A percentile compares a stretch with the other conserved stretches of the same genome.
These are phyloP conservation scores for Hemicentrotus pulcherrimus DNA, from an alignment of 35 echinoderm and acorn worm genomes.

Conservation along the genomic window DNA sequence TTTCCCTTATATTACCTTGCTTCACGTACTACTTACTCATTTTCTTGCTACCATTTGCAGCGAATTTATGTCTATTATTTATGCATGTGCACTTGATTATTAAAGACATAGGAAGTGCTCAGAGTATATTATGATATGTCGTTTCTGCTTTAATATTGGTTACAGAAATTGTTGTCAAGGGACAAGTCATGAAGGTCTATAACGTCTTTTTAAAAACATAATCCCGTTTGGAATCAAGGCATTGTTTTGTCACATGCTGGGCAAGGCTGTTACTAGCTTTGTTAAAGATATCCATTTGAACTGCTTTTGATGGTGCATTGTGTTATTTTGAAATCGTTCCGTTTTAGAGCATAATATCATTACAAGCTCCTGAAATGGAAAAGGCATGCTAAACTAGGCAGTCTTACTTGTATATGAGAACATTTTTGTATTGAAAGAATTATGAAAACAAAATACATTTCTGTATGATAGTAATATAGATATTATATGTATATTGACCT, in stretches of 20 bases:
- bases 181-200: background rate
- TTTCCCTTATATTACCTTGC: background rate
- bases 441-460: background rate
- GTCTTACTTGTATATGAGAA: background rate
- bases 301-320: background rate
- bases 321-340: background rate
- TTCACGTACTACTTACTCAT: background rate
- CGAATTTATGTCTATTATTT: background rate
- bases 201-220: background rate
- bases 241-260: background rate
- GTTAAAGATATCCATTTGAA: background rate
- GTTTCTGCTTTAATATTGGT: too few relatives aligned
- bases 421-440: background rate
- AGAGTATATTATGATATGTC: background rate
- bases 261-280: background rate
- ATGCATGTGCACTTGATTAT: background rate
- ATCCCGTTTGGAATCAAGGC: background rate
- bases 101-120: background rate
- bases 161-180: background rate
- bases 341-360: background rate
- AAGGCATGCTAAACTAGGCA: background rate
- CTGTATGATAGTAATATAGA: constrained; percentile 6
- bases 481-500: background rate
- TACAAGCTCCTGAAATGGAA: background rate
- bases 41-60: background rate